These are phyloP conservation scores for Neotoma lepida DNA, from an alignment of 2,113 vertebrate genomes.

Conservation along the genomic window DNA sequence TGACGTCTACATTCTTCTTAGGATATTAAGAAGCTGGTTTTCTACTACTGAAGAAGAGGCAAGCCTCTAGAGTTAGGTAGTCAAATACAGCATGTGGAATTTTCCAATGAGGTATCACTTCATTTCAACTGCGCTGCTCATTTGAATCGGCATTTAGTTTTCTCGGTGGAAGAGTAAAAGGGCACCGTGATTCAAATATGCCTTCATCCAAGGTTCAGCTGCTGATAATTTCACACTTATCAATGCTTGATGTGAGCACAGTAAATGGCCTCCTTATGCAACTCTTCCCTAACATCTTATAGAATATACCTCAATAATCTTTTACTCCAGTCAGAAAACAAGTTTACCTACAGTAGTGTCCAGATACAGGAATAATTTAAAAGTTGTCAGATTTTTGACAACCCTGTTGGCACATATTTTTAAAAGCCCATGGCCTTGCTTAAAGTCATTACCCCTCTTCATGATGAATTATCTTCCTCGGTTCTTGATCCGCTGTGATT, in stretches of 20 bases:
- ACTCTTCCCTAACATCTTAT: conserved; percentile 45
- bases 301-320: background rate
- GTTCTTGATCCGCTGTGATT: background rate
- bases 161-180: conserved; percentile 62
- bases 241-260: conserved; percentile 66
- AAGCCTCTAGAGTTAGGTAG: conserved; percentile 67
- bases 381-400: background rate
- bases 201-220: conserved; percentile 45
- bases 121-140: conserved; percentile 58
- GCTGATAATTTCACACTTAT: conserved; percentile 77
- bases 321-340: conserved; percentile 40
- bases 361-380: conserved; percentile 15
- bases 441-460: background rate
- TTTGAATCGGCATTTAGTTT: conserved; percentile 73
- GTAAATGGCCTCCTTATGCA: conserved; percentile 62
- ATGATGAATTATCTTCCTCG: background rate
- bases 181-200: conserved; percentile 73
- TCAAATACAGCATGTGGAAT: conserved; percentile 67
- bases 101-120: conserved; percentile 57
- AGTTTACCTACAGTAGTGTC: background rate
- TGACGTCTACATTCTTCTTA: conserved; percentile 78
- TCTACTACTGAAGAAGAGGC: conserved; percentile 56
- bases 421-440: background rate
- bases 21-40: conserved; percentile 75
- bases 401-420: background rate